phyloP scores from a whole-genome alignment of 2,113 vertebrate species.

The Montifringilla adamsi region DNA sequence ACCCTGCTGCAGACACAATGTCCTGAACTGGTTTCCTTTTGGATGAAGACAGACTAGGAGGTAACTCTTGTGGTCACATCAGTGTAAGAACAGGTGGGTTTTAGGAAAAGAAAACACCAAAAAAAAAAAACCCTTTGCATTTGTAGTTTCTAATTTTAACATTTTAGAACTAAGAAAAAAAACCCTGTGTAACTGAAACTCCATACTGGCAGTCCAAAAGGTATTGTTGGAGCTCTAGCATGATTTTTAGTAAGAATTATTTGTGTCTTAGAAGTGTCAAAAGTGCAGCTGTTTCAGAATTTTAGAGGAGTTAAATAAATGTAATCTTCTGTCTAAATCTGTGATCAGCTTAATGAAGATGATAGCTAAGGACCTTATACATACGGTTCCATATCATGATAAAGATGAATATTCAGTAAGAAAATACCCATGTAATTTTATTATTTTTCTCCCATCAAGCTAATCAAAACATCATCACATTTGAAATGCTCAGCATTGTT shows the following conservation, averaged over 20 bases:
- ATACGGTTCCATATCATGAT: neutral
- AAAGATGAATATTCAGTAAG: neutral
- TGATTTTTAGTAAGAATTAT: neutral
- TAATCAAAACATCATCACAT: neutral
- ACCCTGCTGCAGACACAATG: neutral
- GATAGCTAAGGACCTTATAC: neutral
- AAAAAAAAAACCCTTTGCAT: neutral
- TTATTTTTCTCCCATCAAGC: neutral
- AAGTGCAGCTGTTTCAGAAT: neutral
- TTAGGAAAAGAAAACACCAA: fast-evolving
- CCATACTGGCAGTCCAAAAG: neutral
- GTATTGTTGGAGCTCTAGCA: fast-evolving
- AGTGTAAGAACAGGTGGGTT: neutral
- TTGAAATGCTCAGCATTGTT: neutral
- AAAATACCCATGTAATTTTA: neutral
- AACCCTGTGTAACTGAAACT: neutral
- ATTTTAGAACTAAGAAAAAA: neutral
- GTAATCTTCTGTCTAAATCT: neutral
- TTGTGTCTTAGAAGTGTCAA: neutral
- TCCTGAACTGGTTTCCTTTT: neutral
- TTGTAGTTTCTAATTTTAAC: neutral
- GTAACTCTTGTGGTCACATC: neutral
- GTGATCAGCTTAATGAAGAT: neutral
- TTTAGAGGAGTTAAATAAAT: neutral
- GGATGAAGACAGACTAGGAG: neutral